Conservation (phyloP, 2,888 invertebrate genomes). For the Oasisia sp. region DNA sequence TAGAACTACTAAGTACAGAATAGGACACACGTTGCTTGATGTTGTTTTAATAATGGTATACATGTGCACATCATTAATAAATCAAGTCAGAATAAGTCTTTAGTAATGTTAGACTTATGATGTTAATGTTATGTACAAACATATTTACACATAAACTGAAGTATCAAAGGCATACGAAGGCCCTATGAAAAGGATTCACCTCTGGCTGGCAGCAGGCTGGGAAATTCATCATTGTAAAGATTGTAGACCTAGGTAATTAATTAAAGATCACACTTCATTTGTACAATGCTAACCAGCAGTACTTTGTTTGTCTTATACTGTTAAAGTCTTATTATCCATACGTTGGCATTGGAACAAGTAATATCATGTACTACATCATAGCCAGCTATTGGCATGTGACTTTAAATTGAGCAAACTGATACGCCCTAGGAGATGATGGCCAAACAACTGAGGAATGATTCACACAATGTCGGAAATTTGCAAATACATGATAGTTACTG, state of each 20-base stretch:
- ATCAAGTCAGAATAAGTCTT: neutral
- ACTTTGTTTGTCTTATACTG: neutral
- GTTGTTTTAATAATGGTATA: neutral
- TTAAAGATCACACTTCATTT: neutral
- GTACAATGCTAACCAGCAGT: neutral
- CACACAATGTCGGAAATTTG: neutral
- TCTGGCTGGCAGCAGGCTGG: neutral
- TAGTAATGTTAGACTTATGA: neutral
- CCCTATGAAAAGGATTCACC: neutral
- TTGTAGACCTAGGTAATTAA: neutral
- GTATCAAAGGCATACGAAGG: neutral
- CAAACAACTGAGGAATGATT: neutral
- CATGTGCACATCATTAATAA: neutral
- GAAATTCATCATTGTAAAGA: neutral
- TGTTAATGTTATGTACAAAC: neutral
- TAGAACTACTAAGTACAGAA: neutral
- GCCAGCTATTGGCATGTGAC: neutral
- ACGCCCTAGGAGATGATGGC: neutral
- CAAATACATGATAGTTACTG: neutral
- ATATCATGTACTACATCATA: neutral
- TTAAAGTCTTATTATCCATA: neutral
- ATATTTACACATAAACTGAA: neutral
- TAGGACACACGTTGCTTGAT: neutral
- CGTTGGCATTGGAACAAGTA: neutral
- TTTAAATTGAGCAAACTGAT: neutral